Evolutionary conservation across 2,888 invertebrate species (phyloP).

Genomic region (Rhagonycha fulva): DNA sequence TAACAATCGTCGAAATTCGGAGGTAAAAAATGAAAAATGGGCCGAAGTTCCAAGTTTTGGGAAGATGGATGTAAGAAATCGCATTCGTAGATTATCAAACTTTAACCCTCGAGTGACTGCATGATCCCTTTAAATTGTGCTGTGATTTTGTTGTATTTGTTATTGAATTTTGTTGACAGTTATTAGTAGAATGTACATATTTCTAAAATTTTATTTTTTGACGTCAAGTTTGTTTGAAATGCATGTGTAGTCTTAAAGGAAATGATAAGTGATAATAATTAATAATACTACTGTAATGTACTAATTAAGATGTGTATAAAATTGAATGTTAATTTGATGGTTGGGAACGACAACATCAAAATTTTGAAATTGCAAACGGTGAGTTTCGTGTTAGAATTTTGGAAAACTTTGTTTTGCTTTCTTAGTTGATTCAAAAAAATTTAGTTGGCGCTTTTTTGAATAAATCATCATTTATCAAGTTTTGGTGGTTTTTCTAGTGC

Average conservation of each 20-base stretch:
- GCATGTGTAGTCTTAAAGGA: constrained; percentile 5
- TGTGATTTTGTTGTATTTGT: constrained; percentile 17
- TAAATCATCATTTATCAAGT: neutral
- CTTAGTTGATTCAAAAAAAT: neutral
- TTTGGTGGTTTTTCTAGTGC: neutral
- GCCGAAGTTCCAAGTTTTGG: constrained; percentile 25
- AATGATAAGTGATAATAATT: constrained; percentile 7
- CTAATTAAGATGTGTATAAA: neutral
- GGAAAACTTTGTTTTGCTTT: neutral
- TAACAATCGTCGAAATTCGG: constrained; percentile 26
- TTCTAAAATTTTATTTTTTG: constrained; percentile 1
- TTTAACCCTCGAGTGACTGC: constrained; percentile 35
- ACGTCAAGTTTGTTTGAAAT: neutral
- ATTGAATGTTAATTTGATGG: neutral
- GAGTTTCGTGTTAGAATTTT: neutral
- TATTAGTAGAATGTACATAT: constrained; percentile 4
- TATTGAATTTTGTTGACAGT: constrained; percentile 8
- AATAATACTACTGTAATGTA: neutral
- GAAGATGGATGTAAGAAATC: constrained; percentile 35
- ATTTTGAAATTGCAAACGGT: constrained; percentile 11
- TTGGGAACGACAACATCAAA: neutral
- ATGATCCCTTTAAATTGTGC: constrained; percentile 20
- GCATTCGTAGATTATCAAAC: constrained; percentile 33
- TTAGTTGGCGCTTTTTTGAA: neutral
- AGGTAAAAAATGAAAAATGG: constrained; percentile 33